A percentile compares a stretch with the other conserved stretches of the same genome.
phyloP scores from a whole-genome alignment of 1,140 invertebrate genomes.

The Drosophila tani region DNA sequence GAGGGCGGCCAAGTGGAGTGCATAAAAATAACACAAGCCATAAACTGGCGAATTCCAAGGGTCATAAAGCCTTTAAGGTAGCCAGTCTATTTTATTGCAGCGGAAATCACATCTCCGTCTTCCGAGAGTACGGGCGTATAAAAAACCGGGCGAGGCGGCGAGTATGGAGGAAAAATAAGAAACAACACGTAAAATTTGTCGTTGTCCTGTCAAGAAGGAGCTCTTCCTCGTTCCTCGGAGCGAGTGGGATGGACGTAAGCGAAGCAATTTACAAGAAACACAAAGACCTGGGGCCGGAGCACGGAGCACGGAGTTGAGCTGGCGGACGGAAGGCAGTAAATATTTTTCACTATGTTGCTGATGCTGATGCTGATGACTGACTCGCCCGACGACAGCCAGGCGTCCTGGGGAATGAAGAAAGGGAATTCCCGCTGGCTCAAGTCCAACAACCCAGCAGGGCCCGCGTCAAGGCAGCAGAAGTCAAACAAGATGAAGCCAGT shows the following conservation, averaged over 20 bases:
- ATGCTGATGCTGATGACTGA: slow-evolving; percentile 61
- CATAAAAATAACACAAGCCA: slow-evolving; percentile 69
- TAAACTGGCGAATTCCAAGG: slow-evolving; percentile 76
- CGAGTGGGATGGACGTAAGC: slow-evolving; percentile 42
- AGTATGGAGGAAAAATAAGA: slow-evolving; percentile 52
- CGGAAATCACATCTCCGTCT: slow-evolving; percentile 70
- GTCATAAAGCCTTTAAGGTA: slow-evolving; percentile 80
- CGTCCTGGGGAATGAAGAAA: not conserved
- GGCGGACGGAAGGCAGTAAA: slow-evolving; percentile 56
- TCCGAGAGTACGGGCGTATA: slow-evolving; percentile 24
- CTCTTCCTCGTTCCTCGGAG: slow-evolving; percentile 14
- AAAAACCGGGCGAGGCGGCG: slow-evolving; percentile 29
- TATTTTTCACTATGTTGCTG: slow-evolving; percentile 65
- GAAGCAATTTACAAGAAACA: slow-evolving; percentile 55
- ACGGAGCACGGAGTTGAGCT: not conserved
- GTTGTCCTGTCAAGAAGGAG: slow-evolving; percentile 42
- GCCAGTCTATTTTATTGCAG: slow-evolving; percentile 77
- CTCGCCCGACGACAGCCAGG: slow-evolving; percentile 52
- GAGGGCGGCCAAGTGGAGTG: slow-evolving; percentile 39
- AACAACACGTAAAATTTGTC: slow-evolving; percentile 77
- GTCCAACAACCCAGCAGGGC: slow-evolving; percentile 54
- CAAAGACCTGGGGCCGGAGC: slow-evolving; percentile 3
- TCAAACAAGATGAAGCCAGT: slow-evolving; percentile 65
- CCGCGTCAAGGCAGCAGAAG: slow-evolving; percentile 58
- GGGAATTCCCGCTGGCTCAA: slow-evolving; percentile 26